phyloP scores from a whole-genome alignment of 2,113 vertebrate genomes.

The Chaetodon auriga region DNA sequence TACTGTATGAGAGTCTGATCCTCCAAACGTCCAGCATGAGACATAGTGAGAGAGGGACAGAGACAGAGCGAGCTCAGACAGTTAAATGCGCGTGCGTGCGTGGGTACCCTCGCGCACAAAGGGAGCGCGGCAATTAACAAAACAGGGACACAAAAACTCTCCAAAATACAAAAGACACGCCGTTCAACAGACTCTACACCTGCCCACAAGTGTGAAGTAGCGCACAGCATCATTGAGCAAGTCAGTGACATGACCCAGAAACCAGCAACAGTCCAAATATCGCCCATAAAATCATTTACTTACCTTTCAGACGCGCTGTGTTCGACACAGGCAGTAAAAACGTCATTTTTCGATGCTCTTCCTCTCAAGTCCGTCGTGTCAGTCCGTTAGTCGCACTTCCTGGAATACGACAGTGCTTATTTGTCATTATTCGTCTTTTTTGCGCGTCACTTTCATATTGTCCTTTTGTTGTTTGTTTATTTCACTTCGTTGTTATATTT shows the following conservation, averaged over 20 bases:
- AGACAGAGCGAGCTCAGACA: accelerated
- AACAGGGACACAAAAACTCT: neutral
- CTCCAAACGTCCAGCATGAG: neutral
- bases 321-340: neutral
- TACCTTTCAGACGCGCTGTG: neutral
- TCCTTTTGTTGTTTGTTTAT: neutral
- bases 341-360: too few species aligned
- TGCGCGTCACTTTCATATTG: neutral
- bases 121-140: neutral
- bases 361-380: too few species aligned
- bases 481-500: neutral
- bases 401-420: too few species aligned
- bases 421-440: neutral
- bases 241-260: neutral
- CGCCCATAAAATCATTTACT: accelerated
- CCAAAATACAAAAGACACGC: too few species aligned
- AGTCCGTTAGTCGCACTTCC: neutral
- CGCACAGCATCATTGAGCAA: neutral
- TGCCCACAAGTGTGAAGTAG: too few species aligned
- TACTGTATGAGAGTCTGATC: neutral
- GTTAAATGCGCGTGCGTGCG: neutral
- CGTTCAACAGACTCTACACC: neutral
- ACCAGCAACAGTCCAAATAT: neutral
- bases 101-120: neutral
- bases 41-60: neutral